Base-by-base conservation (phyloP, 2,797 vertebrate species). In the Takifugu rubripes region DNA sequence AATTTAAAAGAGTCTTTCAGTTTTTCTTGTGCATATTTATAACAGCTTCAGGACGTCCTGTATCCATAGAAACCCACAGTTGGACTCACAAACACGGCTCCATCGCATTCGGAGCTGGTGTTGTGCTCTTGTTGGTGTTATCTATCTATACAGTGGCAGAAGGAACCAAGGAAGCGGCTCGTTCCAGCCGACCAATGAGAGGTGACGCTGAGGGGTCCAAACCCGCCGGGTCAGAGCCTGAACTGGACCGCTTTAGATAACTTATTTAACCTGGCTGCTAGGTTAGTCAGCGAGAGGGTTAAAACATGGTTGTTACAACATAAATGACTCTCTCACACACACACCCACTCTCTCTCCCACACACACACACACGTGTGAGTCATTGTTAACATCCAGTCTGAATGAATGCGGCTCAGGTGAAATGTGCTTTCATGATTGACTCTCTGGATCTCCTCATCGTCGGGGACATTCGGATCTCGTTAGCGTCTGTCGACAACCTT, bases 241-340 rank as follows among this genome's bases (percentile, higher is more conserved):
- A 56, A 61, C 50, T 42, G 48, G 64, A 33, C 54, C 31, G 15
- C 14, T 24, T 10, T 31, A 46, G 66, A 56, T 1, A 7, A 7
- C 5, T 72, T 61, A 63, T 61, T 70, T 47, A 56, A 57, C 58
- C 49, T 29, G 0, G n/a, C 33, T 51, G 52, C 44, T 51, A 21
- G 14, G 66, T 64, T 44, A 24, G 48, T 54, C 33, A 46, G 6
- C 17, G 4, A 55, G 25, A 59, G 29, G 17, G 17, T 40, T 55
- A 59, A 66, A 54, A 44, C 36, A 33, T 21, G 21, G 21, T 21
- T 21, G 21, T 21, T 21, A 21, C 21, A 26, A 24, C 43, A 70
- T 52, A 46, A 51, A 70, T 78, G 76, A 81, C 43, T 81, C 73
- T 36, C 60, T 69, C 61, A 57, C 59, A 66, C 59, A 59, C 42